A percentile compares a stretch with the other conserved stretches of the same genome.
Conservation (phyloP, 2,888 invertebrate species). For the Pandemis heparana region DNA sequence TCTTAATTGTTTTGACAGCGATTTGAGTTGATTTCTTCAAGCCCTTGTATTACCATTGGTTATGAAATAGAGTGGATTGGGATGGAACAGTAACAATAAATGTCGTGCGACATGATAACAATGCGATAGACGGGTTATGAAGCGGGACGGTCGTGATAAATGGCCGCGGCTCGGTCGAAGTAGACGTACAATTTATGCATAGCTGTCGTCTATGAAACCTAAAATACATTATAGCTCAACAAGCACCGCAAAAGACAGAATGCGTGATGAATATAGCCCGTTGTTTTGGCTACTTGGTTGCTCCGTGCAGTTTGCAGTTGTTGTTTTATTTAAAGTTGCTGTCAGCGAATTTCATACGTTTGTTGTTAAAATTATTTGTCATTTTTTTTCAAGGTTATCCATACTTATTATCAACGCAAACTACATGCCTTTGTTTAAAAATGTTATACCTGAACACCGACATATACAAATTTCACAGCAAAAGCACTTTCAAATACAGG, state of each 20-base stretch:
- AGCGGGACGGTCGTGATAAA: constrained; percentile 73
- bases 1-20: constrained; percentile 5
- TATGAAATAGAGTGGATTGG: constrained; percentile 64
- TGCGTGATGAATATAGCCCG: not conserved
- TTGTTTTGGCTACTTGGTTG: not conserved
- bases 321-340: not conserved
- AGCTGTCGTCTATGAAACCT: constrained; percentile 61
- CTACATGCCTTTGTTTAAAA: too few relatives aligned
- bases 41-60: constrained; percentile 53
- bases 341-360: not conserved
- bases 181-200: constrained; percentile 69
- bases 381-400: too few relatives aligned
- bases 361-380: too few relatives aligned
- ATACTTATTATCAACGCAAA: too few relatives aligned
- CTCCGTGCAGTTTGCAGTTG: not conserved
- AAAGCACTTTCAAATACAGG: not conserved
- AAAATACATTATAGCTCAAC: constrained; percentile 33
- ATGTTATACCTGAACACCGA: not conserved
- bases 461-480: not conserved
- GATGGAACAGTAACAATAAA: constrained; percentile 71
- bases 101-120: constrained; percentile 76
- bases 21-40: constrained; percentile 4
- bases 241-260: constrained; percentile 13
- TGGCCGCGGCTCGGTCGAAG: constrained; percentile 61
- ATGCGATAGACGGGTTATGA: constrained; percentile 77